phyloP scores from a whole-genome alignment of 1,140 invertebrate species.

The Aricia agestis region DNA sequence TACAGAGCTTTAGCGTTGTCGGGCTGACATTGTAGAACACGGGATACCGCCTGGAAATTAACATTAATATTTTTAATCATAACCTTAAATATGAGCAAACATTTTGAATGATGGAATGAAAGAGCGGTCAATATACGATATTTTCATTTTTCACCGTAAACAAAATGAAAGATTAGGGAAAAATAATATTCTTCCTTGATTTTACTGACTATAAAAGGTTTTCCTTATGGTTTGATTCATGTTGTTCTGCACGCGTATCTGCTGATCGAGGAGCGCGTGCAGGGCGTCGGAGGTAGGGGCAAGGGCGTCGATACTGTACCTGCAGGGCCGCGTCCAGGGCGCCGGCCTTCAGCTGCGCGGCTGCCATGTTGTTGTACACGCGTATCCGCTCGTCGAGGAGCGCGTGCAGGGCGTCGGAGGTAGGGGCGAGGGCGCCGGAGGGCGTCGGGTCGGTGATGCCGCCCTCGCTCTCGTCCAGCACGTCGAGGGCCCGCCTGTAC shows the following conservation, averaged over 20 bases:
- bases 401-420: conserved; percentile 44
- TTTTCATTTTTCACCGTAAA: no score
- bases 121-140: no score
- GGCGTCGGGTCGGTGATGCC: conserved; percentile 67
- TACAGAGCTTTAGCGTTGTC: conserved; percentile 93
- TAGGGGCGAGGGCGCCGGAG: conserved; percentile 40
- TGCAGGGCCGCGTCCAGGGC: conserved; percentile 86
- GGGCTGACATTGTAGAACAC: conserved; percentile 88
- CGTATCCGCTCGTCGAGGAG: conserved; percentile 87
- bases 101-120: no score
- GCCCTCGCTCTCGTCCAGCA: conserved; percentile 83
- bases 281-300: background rate
- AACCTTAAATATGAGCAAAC: no score
- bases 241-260: conserved; percentile 91
- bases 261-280: conserved; percentile 81
- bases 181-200: no score
- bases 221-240: no score
- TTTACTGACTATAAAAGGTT: no score
- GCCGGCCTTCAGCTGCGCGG: conserved; percentile 90
- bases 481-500: conserved; percentile 89
- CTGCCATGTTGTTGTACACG: conserved; percentile 93
- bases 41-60: conserved; percentile 80
- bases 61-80: background rate
- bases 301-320: conserved; percentile 45
- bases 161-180: no score